Conservation (phyloP, 2,113 vertebrate species). For the Halichoeres trimaculatus region DNA sequence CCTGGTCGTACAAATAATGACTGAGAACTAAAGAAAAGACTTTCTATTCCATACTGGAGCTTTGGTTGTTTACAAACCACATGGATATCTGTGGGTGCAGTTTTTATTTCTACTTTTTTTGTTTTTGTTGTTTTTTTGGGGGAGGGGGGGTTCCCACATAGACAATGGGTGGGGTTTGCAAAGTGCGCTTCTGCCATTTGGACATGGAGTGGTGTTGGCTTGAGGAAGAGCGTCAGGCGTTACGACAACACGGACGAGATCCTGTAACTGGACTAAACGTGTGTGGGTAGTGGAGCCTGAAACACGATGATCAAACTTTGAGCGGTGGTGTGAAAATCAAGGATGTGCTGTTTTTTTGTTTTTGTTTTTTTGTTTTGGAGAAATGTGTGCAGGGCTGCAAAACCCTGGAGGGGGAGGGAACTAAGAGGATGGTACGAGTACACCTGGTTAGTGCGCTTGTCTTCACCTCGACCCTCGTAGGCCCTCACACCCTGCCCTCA, state of each 20-base stretch:
- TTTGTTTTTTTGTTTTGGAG: constrained; percentile 46
- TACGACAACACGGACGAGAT: constrained; percentile 62
- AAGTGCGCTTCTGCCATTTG: constrained; percentile 81
- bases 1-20: constrained; percentile 82
- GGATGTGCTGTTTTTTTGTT: constrained; percentile 57
- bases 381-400: constrained; percentile 54
- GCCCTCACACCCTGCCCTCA: constrained; percentile 78
- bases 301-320: constrained; percentile 49
- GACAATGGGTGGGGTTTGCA: constrained; percentile 73
- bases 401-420: constrained; percentile 61
- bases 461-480: constrained; percentile 60
- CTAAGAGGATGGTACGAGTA: constrained; percentile 48
- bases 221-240: constrained; percentile 61
- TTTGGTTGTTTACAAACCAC: constrained; percentile 88
- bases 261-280: constrained; percentile 52
- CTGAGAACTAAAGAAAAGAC: constrained; percentile 77
- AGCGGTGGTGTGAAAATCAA: constrained; percentile 58
- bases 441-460: constrained; percentile 51
- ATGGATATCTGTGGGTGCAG: constrained; percentile 82
- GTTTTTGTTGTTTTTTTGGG: constrained; percentile 36
- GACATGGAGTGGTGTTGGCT: constrained; percentile 70
- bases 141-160: constrained; percentile 36
- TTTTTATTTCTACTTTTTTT: constrained; percentile 55
- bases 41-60: constrained; percentile 87
- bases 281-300: constrained; percentile 41